Base-by-base conservation (phyloP, 2,113 vertebrate species). In the Conger conger region DNA sequence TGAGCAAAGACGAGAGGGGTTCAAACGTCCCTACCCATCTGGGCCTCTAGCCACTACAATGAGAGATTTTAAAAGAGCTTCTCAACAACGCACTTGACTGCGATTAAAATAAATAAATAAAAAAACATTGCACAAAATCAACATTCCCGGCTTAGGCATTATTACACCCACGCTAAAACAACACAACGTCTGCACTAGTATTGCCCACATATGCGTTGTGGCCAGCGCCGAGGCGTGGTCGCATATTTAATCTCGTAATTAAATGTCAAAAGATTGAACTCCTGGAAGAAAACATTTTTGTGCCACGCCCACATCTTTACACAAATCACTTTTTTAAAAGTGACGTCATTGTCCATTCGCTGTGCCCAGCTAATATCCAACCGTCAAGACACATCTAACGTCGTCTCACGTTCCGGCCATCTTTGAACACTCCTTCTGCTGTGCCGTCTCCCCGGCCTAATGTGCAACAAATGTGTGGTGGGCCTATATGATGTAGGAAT, bases 201-300 rank as follows among this genome's bases (percentile, higher is more conserved):
- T 27, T 33, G n/a, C 15, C 30, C 6, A 23, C n/a, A 20, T 73
- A 27, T 9, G 27, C 23, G 23, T 63, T 63, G 57, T 23, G 20
- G 57, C 57, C 57, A 23, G 3, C 23, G 57, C 57, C n/a, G 5
- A 27, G 9, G 27, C 27, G 13, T 73, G 30, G n/a, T 13, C 13
- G 68, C 68, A 73, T 2, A 73, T 2, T 33, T 33, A 3, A 73
- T 7, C 9, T 33, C 57, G 45, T 63, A 23, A 63, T 27, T 63
- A 8, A 63, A 27, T 95, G 96, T 95, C 95, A 95, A 92, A 94
- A 94, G n/a, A n/a, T n/a, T n/a, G n/a, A n/a, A 94, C 94, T 94
- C 94, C 95, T 30, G n/a, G 33, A 50, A 53, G 73, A 20, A 27
- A 76, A 20, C 45, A 36, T 50, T 63, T 40, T 63, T 40, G 45